phyloP scores from a whole-genome alignment of 2,113 vertebrate species.

The Spea multiplicata region DNA sequence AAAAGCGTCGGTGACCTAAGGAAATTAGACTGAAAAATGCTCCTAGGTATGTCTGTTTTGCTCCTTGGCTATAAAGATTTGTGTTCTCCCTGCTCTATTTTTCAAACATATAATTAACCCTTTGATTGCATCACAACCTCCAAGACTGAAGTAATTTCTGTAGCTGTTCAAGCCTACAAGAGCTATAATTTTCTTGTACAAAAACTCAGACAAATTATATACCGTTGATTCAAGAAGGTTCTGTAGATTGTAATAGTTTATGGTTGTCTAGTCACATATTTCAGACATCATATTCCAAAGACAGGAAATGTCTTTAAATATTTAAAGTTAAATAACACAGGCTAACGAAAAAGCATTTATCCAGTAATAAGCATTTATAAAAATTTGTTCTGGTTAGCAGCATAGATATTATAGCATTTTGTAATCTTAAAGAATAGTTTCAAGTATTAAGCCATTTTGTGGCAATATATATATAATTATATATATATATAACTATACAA shows the following conservation, averaged over 20 bases:
- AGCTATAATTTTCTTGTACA: slow-evolving; percentile 34
- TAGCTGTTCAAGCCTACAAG: slow-evolving; percentile 5
- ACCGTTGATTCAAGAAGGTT: slow-evolving; percentile 28
- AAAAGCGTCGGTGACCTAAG: too few species aligned
- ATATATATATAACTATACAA: not conserved
- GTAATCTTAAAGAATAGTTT: not conserved
- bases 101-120: slow-evolving; percentile 27
- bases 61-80: not conserved
- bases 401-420: not conserved
- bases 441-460: not conserved
- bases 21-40: too few species aligned
- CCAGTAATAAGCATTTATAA: not conserved
- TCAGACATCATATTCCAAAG: slow-evolving; percentile 13
- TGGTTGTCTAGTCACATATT: slow-evolving; percentile 37
- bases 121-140: slow-evolving; percentile 8
- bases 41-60: not conserved
- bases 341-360: slow-evolving; percentile 24
- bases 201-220: slow-evolving; percentile 38
- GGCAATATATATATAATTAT: too few species aligned
- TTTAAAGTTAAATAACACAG: slow-evolving; percentile 16
- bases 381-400: not conserved
- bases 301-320: slow-evolving; percentile 35
- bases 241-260: slow-evolving; percentile 34
- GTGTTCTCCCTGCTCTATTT: too few species aligned
- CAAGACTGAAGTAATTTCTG: slow-evolving; percentile 5